These are phyloP conservation scores for Aphidius colemani DNA, from an alignment of 2,888 invertebrate species.

Conservation along the genomic window DNA sequence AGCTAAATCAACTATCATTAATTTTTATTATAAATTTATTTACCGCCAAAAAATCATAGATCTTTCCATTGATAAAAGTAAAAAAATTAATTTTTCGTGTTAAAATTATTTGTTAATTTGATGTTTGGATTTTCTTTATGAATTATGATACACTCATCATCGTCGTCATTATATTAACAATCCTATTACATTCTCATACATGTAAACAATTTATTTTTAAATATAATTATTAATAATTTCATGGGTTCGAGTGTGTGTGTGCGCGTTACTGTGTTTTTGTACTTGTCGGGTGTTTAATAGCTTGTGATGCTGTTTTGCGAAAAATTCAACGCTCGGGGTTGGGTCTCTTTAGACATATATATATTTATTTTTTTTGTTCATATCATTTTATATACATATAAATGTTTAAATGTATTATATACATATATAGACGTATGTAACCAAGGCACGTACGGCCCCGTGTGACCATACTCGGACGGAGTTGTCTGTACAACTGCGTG, in stretches of 20 bases:
- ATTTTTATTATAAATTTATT: too few relatives aligned
- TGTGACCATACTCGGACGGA: conserved; percentile 54
- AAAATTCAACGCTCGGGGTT: too few relatives aligned
- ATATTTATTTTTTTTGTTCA: neutral
- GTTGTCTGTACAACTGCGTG: conserved; percentile 19
- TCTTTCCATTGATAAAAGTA: conserved; percentile 5
- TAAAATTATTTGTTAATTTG: too few relatives aligned
- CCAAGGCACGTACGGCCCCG: conserved; percentile 58
- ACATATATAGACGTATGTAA: conserved; percentile 46
- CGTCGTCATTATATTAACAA: neutral
- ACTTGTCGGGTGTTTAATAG: too few relatives aligned
- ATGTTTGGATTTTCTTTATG: too few relatives aligned
- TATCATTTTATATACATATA: conserved; percentile 9
- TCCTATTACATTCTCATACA: neutral
- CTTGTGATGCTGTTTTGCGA: too few relatives aligned
- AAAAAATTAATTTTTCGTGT: neutral
- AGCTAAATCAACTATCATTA: too few relatives aligned
- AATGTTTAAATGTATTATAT: conserved; percentile 13
- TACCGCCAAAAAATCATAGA: too few relatives aligned
- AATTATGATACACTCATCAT: too few relatives aligned
- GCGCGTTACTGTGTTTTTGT: too few relatives aligned
- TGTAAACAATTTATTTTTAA: neutral
- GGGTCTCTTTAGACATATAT: neutral
- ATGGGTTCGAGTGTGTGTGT: too few relatives aligned
- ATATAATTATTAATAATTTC: too few relatives aligned